Base-by-base conservation (phyloP, 2,797 vertebrate species). In the Sebastes kiyomatsui region DNA sequence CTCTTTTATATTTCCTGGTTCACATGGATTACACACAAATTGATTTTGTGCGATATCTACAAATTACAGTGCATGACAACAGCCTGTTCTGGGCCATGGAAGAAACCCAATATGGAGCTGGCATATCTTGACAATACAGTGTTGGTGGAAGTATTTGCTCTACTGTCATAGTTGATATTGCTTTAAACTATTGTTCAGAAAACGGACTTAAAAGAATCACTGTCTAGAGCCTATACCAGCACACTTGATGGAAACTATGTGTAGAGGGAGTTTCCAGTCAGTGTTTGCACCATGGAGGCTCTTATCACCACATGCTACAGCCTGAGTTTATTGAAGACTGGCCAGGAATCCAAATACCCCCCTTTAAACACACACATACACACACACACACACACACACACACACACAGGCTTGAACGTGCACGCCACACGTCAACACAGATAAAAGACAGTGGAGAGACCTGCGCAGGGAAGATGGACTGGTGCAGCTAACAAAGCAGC, bases 331-430 rank as follows among this genome's bases (percentile, higher is more conserved):
- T 81, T 90, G 87, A 88, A 84, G 80, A 85, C 84, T 33, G 55
- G 88, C 89, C 92, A 91, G 87, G 90, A 93, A 92, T 93, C 71
- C 81, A 90, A 88, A 90, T 74, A 87, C 70, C 61, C 67, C 75
- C 75, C 62, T 69, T 67, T 67, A 72, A 61, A 55, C 54, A 49
- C 35, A 68, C 35, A 38, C 35, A 38, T 13, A 38, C 85, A 79
- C 82, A 82, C 6, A 77, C 65, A 76, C 30, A 42, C 60, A 58
- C 49, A 65, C 30, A 64, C 30, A 67, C 42, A 59, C 60, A 35
- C 65, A 52, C 46, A 54, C 66, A 68, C 81, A 77, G 62, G 75
- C 81, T 66, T 46, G 64, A 85, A 82, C 60, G 72, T 79, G 82
- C 75, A 81, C 78, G 25, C 62, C 75, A 84, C 90, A 88, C 85